These are phyloP conservation scores for Idris sp. DNA, from an alignment of 1,140 invertebrate genomes.

Conservation along the genomic window DNA sequence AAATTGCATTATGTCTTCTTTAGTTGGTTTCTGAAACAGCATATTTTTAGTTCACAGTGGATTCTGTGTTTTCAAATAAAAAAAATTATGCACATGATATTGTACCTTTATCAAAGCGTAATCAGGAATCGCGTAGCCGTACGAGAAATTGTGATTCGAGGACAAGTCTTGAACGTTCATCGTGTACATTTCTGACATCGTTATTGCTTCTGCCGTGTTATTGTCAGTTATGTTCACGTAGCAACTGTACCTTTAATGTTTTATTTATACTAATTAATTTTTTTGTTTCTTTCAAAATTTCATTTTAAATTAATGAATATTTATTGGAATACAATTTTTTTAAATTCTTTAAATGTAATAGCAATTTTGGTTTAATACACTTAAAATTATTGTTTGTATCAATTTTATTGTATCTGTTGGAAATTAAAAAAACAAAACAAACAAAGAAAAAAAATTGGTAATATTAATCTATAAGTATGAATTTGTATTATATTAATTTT, in stretches of 20 bases:
- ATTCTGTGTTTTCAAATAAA: too few species aligned
- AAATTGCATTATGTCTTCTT: conserved; percentile 78
- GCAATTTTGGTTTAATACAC: too few species aligned
- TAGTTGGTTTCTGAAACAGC: conserved; percentile 22
- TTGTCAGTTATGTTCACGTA: conserved; percentile 76
- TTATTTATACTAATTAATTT: neutral
- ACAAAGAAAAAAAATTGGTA: too few species aligned
- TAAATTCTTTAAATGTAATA: too few species aligned
- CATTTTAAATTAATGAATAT: neutral
- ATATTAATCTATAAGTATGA: too few species aligned
- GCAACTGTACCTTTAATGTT: conserved; percentile 79
- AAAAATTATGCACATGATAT: too few species aligned
- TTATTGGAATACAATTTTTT: too few species aligned
- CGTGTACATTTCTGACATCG: conserved; percentile 79
- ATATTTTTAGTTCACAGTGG: too few species aligned
- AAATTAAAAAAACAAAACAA: too few species aligned
- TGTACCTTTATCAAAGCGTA: conserved; percentile 67
- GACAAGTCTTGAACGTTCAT: conserved; percentile 77
- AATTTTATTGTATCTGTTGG: too few species aligned
- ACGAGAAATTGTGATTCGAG: conserved; percentile 71
- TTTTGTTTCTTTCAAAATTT: neutral
- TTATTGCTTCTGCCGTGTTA: conserved; percentile 74
- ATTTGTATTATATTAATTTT: too few species aligned
- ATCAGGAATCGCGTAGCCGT: conserved; percentile 71
- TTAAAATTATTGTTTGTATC: too few species aligned